phyloP scores from a whole-genome alignment of 2,113 vertebrate species.

The Nothocercus nigrocapillus region DNA sequence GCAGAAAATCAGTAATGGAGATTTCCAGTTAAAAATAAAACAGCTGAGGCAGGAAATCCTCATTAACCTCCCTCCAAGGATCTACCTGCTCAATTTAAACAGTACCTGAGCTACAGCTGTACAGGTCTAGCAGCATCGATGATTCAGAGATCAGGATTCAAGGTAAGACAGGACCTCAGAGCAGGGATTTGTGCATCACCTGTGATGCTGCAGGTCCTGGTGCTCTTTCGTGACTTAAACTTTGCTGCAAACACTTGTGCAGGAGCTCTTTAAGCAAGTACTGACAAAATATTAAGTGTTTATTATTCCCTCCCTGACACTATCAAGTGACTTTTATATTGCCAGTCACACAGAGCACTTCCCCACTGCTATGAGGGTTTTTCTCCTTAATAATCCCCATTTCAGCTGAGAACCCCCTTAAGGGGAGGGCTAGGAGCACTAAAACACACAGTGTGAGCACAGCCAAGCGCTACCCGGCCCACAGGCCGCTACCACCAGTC shows the following conservation, averaged over 20 bases:
- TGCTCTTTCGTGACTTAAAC: not conserved
- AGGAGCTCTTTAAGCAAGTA: not conserved
- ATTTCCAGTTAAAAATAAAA: not conserved
- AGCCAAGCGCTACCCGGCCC: no score
- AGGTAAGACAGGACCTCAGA: accelerated
- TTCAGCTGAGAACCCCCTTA: not conserved
- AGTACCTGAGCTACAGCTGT: accelerated
- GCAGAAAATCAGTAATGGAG: accelerated
- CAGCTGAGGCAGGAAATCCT: not conserved
- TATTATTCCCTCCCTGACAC: not conserved
- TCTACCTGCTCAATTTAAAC: no score
- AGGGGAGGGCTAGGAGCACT: not conserved
- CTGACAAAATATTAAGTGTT: accelerated
- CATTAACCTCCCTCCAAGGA: not conserved
- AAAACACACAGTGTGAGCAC: accelerated
- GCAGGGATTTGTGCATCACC: accelerated
- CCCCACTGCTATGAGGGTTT: not conserved
- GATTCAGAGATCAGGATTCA: not conserved
- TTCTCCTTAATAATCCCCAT: not conserved
- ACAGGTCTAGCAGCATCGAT: accelerated
- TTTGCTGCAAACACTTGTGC: not conserved
- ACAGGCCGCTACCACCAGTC: accelerated
- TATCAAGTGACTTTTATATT: accelerated
- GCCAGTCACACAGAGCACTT: not conserved
- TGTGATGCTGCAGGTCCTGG: accelerated